phyloP scores from a whole-genome alignment of 2,888 invertebrate species.

The Drosophila ezoana region DNA sequence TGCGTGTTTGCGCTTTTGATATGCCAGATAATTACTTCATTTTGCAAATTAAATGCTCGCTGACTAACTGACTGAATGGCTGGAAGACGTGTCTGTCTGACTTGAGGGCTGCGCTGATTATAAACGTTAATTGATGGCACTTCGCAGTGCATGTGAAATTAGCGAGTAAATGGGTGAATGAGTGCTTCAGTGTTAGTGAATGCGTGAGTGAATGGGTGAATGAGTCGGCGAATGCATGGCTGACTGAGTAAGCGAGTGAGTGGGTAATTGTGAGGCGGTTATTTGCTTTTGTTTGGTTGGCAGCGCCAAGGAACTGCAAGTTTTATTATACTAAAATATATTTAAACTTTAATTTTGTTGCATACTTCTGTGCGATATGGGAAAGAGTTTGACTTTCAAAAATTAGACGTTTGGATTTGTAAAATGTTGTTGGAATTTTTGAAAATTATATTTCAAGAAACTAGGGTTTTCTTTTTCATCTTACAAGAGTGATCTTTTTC shows the following conservation, averaged over 20 bases:
- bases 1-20: constrained; percentile 64
- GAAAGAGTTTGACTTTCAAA: no score
- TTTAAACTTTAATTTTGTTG: background rate
- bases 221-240: constrained; percentile 2
- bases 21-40: constrained; percentile 63
- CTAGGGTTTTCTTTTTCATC: no score
- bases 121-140: constrained; percentile 71
- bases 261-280: background rate
- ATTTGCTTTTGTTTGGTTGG: background rate
- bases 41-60: constrained; percentile 59
- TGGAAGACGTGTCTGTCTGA: constrained; percentile 18
- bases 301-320: background rate
- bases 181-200: constrained; percentile 16
- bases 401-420: no score
- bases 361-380: background rate
- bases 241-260: background rate
- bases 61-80: constrained; percentile 31
- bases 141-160: constrained; percentile 58
- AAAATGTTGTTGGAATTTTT: no score
- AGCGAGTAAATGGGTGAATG: constrained; percentile 29
- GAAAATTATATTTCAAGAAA: no score
- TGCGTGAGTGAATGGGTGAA: constrained; percentile 23
- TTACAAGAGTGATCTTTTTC: no score
- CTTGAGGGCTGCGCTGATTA: constrained; percentile 42
- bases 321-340: background rate